Conservation (phyloP, 2,888 invertebrate species). For the Patella pellucida region DNA sequence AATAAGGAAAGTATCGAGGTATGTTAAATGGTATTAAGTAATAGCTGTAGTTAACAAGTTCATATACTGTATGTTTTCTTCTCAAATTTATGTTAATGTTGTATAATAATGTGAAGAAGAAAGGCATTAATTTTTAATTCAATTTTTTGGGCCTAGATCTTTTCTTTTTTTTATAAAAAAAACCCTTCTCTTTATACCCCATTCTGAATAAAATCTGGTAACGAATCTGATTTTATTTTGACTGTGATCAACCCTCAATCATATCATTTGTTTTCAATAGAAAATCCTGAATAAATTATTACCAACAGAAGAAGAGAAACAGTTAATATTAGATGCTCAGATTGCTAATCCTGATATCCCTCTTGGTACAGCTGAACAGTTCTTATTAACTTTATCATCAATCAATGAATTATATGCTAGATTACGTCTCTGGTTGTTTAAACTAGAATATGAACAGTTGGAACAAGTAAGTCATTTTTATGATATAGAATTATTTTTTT, state of each 20-base stretch:
- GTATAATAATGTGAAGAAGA: no score
- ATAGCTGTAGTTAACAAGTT: no score
- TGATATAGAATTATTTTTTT: no score
- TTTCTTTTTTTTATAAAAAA: no score
- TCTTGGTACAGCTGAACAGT: slow-evolving; percentile 96
- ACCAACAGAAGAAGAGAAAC: slow-evolving; percentile 95
- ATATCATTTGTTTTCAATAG: slow-evolving; percentile 69
- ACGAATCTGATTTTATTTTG: no score
- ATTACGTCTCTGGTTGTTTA: slow-evolving; percentile 97
- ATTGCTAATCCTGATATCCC: slow-evolving; percentile 88
- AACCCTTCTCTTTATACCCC: no score
- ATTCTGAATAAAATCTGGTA: no score
- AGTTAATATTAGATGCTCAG: slow-evolving; percentile 96
- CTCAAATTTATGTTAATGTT: no score
- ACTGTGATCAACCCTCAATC: not conserved
- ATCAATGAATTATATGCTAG: slow-evolving; percentile 95
- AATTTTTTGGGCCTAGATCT: no score
- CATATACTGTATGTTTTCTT: no score
- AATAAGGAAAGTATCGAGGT: slow-evolving; percentile 97
- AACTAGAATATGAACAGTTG: slow-evolving; percentile 96
- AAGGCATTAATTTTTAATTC: no score
- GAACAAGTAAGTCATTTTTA: slow-evolving; percentile 79
- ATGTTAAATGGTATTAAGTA: slow-evolving; percentile 27
- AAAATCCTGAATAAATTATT: slow-evolving; percentile 95
- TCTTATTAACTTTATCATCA: slow-evolving; percentile 94